These are phyloP conservation scores for Nemoura dubitans DNA, from an alignment of 2,888 invertebrate species.

Conservation along the genomic window DNA sequence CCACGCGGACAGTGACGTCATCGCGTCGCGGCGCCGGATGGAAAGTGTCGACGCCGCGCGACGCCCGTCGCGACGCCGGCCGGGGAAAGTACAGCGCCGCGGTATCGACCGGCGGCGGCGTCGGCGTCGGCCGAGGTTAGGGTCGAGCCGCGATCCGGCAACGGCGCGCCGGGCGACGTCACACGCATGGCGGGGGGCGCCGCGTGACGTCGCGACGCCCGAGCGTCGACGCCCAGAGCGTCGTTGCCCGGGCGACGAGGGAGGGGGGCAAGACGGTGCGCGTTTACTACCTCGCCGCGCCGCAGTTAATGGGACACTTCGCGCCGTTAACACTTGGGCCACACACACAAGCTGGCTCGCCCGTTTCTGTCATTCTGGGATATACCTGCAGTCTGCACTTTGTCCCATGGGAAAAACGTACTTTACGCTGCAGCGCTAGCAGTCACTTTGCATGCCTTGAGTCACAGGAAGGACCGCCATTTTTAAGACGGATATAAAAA, in stretches of 20 bases:
- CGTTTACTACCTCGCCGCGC: too few species aligned
- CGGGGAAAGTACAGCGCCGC: not conserved
- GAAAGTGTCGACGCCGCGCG: not conserved
- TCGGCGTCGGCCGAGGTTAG: conserved; percentile 42
- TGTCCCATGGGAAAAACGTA: too few species aligned
- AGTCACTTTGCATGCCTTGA: too few species aligned
- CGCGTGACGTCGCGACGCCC: not conserved
- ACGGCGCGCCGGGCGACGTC: conserved; percentile 44
- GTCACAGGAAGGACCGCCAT: too few species aligned
- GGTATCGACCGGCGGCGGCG: conserved; percentile 34
- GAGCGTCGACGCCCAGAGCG: not conserved
- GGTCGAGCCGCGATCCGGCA: not conserved
- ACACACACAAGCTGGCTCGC: not conserved
- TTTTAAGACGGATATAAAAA: too few species aligned
- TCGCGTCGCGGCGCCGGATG: not conserved
- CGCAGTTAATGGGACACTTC: too few species aligned
- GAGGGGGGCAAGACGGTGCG: too few species aligned
- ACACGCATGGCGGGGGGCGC: conserved; percentile 13
- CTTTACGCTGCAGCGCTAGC: too few species aligned
- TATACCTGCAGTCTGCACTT: too few species aligned
- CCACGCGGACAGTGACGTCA: not conserved
- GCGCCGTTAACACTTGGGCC: not conserved
- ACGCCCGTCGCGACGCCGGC: not conserved
- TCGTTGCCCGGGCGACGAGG: too few species aligned
- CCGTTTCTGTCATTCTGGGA: too few species aligned